Evolutionary conservation across 2,797 vertebrate genomes (phyloP).

Genomic region (Catharus ustulatus): DNA sequence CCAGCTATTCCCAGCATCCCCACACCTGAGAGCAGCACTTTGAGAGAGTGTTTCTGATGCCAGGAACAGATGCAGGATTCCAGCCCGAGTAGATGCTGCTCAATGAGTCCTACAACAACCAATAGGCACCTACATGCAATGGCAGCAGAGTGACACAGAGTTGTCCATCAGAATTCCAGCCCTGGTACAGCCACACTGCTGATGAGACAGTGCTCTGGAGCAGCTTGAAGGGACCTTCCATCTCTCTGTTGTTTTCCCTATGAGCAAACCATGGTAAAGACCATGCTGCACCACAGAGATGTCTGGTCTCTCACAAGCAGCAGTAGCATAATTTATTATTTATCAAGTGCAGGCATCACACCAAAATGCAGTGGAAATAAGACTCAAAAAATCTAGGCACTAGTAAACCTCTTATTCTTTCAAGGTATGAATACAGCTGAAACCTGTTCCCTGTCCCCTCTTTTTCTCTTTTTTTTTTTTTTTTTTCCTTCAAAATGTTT

Average conservation of each 20-base stretch:
- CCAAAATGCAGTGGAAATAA: not conserved
- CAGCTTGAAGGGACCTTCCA: not conserved
- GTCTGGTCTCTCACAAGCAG: not conserved
- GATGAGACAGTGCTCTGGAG: not conserved
- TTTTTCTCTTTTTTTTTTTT: no score
- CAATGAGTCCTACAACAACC: not conserved
- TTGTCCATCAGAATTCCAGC: not conserved
- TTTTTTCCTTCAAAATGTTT: not conserved
- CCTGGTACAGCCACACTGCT: not conserved
- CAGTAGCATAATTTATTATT: constrained; percentile 14
- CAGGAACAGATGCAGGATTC: not conserved
- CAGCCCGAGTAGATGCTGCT: not conserved
- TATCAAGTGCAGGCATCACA: not conserved
- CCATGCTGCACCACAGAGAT: not conserved
- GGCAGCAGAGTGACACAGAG: not conserved
- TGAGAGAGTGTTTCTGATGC: not conserved
- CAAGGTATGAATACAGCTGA: not conserved
- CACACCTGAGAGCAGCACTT: not conserved
- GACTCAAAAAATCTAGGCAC: not conserved
- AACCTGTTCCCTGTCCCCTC: not conserved
- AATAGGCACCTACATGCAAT: not conserved
- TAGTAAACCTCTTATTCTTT: not conserved
- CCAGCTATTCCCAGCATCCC: not conserved
- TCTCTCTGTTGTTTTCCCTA: not conserved
- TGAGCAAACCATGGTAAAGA: not conserved